A percentile compares a stretch with the other conserved stretches of the same genome.
These are phyloP conservation scores for Dendrocincla fuliginosa DNA, from an alignment of 2,797 vertebrate species.

Conservation along the genomic window DNA sequence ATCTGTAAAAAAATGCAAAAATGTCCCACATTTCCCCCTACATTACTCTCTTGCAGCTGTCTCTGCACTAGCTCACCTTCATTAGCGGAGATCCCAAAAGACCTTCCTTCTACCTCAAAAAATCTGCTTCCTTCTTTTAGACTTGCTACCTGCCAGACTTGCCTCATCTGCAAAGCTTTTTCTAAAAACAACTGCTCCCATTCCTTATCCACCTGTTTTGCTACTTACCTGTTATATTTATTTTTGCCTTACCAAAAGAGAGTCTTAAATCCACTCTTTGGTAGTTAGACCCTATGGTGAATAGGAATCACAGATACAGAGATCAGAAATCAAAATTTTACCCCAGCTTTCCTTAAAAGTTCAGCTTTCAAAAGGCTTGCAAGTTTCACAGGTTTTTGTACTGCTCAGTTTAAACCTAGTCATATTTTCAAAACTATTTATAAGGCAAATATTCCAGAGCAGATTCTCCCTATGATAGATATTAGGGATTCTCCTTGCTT, in stretches of 20 bases:
- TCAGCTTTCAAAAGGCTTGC: neutral
- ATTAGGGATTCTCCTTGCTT: neutral
- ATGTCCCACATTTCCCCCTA: neutral
- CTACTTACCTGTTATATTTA: neutral
- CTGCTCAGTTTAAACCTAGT: neutral
- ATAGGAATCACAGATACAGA: neutral
- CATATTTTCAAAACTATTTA: neutral
- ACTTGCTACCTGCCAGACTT: neutral
- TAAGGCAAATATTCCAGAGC: neutral
- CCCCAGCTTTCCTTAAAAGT: neutral
- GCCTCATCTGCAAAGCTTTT: neutral
- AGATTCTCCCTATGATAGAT: neutral
- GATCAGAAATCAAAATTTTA: neutral
- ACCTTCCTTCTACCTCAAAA: neutral
- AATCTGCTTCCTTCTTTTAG: neutral
- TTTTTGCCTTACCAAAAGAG: neutral
- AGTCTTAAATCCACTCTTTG: neutral
- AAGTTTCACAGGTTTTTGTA: neutral
- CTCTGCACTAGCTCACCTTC: neutral
- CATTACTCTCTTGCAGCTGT: neutral
- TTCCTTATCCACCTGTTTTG: neutral
- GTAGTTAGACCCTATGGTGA: neutral
- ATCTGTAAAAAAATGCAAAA: neutral
- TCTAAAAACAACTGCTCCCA: neutral
- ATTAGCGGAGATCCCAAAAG: neutral